phyloP scores from a whole-genome alignment of 1,140 invertebrate species.

The Adelges cooleyi region DNA sequence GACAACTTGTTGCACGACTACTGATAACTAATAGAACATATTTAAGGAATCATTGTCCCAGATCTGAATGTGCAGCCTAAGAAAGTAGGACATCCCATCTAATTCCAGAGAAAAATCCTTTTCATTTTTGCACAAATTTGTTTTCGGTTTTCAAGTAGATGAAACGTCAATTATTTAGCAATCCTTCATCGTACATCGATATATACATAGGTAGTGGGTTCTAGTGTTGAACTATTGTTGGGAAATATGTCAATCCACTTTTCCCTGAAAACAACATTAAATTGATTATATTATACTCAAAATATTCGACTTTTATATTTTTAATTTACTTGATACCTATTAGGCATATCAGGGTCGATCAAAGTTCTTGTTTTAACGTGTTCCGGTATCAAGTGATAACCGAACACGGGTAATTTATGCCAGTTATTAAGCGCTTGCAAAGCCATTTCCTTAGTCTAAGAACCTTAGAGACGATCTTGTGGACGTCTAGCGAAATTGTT shows the following conservation, averaged over 20 bases:
- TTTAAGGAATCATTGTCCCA: conserved; percentile 69
- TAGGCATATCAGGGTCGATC: conserved; percentile 60
- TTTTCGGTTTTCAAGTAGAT: conserved; percentile 65
- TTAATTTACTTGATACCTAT: conserved; percentile 59
- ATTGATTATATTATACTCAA: not conserved
- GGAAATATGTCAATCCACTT: conserved; percentile 83
- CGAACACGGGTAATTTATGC: conserved; percentile 59
- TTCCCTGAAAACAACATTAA: conserved; percentile 55
- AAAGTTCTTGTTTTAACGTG: conserved; percentile 77
- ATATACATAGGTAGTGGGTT: conserved; percentile 52
- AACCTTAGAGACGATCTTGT: not conserved
- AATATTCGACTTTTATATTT: not conserved
- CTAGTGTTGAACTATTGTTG: conserved; percentile 37
- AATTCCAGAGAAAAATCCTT: conserved; percentile 17
- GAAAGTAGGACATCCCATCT: conserved; percentile 39
- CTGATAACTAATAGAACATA: too few species aligned
- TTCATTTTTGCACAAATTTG: conserved; percentile 47
- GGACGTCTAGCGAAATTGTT: too few species aligned
- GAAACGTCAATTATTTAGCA: conserved; percentile 88
- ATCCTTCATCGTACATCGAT: conserved; percentile 66
- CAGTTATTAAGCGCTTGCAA: conserved; percentile 38
- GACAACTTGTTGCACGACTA: too few species aligned
- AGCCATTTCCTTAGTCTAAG: conserved; percentile 30
- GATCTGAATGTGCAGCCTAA: conserved; percentile 41
- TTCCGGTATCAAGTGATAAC: conserved; percentile 68